These are phyloP conservation scores for Trachelus iudaicus DNA, from an alignment of 2,888 invertebrate species.

Conservation along the genomic window DNA sequence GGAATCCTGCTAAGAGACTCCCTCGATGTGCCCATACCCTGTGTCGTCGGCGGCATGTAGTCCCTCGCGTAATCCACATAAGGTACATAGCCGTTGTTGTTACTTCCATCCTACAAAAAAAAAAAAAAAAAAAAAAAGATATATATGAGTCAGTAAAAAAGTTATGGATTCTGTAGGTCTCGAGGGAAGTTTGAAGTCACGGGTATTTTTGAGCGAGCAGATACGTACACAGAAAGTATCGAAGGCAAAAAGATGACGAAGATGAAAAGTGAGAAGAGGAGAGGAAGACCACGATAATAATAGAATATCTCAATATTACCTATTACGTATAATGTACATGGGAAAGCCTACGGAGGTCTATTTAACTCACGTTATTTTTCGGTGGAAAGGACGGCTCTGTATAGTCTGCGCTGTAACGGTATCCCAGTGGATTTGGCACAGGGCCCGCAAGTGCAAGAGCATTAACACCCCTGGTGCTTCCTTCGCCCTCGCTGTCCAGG, in stretches of 20 bases:
- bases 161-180: not conserved
- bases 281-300: not conserved
- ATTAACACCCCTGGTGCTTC: conserved; percentile 69
- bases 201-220: not conserved
- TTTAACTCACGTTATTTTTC: conserved; percentile 72
- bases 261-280: conserved; percentile 23
- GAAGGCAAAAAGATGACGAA: not conserved
- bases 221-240: not conserved
- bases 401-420: conserved; percentile 82
- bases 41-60: conserved; percentile 84
- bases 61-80: conserved; percentile 91
- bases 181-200: not conserved
- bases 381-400: conserved; percentile 83
- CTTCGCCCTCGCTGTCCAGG: conserved; percentile 68
- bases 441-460: conserved; percentile 78
- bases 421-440: conserved; percentile 78
- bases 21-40: conserved; percentile 61
- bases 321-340: no score
- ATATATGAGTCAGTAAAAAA: not conserved
- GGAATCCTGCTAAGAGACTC: conserved; percentile 63
- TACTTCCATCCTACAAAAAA: conserved; percentile 78
- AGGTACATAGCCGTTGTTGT: conserved; percentile 87
- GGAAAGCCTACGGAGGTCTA: not conserved
- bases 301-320: not conserved
- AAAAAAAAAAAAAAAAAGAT: conserved; percentile 14